A percentile compares a stretch with the other conserved stretches of the same genome.
Conservation (phyloP, 1,140 invertebrate genomes). For the Drosophila triauraria region DNA sequence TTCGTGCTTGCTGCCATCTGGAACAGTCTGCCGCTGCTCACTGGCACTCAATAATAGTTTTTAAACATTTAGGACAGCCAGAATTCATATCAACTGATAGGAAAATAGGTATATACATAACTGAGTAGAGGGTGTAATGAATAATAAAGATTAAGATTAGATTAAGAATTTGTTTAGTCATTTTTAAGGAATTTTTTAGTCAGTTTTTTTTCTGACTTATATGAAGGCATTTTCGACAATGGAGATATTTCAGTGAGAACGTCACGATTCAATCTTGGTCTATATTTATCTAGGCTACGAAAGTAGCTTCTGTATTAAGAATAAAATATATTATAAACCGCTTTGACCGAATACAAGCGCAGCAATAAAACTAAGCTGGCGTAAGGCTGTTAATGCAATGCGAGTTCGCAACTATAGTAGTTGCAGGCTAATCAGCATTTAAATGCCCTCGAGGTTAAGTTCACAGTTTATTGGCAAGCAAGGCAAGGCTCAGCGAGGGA, state of each 20-base stretch:
- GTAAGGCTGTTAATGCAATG: background rate
- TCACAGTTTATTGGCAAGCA: conserved; percentile 10
- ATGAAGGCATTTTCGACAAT: no score
- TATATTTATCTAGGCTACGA: no score
- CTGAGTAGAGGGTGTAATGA: no score
- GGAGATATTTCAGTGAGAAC: no score
- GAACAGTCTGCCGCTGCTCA: background rate
- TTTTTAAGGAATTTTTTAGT: background rate
- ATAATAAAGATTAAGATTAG: background rate
- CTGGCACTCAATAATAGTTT: background rate
- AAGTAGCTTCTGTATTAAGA: background rate
- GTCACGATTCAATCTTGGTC: background rate
- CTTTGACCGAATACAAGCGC: background rate
- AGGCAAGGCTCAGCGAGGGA: conserved; percentile 6
- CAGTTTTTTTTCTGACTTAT: background rate
- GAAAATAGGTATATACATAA: background rate
- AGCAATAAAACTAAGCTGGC: conserved; percentile 1
- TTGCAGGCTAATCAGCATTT: conserved; percentile 17
- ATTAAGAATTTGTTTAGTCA: background rate
- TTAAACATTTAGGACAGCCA: background rate
- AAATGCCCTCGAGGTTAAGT: conserved; percentile 9
- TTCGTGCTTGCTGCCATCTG: background rate
- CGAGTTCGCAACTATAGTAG: background rate
- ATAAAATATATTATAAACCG: background rate
- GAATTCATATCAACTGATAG: background rate